phyloP scores from a whole-genome alignment of 2,888 invertebrate species.

The Sinopyrophorus schimmeli region DNA sequence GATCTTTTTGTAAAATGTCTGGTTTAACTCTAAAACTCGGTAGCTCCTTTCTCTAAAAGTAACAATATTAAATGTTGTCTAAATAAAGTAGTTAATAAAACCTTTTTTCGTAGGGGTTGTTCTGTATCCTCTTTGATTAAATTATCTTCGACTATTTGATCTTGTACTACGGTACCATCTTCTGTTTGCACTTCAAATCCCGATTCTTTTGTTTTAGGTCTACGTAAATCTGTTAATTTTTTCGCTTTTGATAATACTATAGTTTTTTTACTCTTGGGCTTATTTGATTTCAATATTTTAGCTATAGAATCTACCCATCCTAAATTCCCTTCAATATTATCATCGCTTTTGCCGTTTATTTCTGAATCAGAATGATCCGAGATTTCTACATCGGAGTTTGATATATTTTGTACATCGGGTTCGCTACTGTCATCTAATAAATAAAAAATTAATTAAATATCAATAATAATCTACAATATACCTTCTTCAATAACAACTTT shows the following conservation, averaged over 20 bases:
- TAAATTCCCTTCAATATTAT: slow-evolving; percentile 56
- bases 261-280: slow-evolving; percentile 74
- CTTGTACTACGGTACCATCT: slow-evolving; percentile 59
- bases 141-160: slow-evolving; percentile 48
- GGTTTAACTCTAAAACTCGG: slow-evolving; percentile 75
- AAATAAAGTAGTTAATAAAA: slow-evolving; percentile 30
- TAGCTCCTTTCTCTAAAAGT: slow-evolving; percentile 62
- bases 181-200: slow-evolving; percentile 68
- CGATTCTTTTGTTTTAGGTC: slow-evolving; percentile 55
- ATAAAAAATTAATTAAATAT: neutral
- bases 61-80: slow-evolving; percentile 6
- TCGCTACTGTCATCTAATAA: neutral
- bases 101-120: slow-evolving; percentile 51
- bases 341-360: neutral
- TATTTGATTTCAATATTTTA: slow-evolving; percentile 75
- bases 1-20: slow-evolving; percentile 71
- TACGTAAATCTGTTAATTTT: slow-evolving; percentile 63
- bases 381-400: neutral
- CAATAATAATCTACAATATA: slow-evolving; percentile 1
- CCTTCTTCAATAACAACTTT: slow-evolving; percentile 14
- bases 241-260: slow-evolving; percentile 80
- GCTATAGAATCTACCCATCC: slow-evolving; percentile 84
- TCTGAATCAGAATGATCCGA: neutral
- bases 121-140: slow-evolving; percentile 49
- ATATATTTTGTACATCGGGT: neutral